phyloP scores from a whole-genome alignment of 30 jellyfish, hydroid and myxozoan species.

The Cassiopea xamachana region DNA sequence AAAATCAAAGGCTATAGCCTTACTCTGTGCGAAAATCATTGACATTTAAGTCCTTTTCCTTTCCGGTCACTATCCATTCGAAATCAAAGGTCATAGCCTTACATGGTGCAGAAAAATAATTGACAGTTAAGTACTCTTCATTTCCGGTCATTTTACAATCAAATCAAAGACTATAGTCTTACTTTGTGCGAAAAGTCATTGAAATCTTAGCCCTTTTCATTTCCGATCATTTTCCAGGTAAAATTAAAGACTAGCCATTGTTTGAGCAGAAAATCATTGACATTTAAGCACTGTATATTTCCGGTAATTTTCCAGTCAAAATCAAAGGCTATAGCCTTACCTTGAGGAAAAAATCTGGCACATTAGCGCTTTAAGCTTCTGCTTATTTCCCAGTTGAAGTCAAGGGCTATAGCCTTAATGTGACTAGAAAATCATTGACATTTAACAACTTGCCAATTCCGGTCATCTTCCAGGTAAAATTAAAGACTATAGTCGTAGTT shows the following conservation, averaged over 20 bases:
- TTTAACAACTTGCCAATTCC: neutral
- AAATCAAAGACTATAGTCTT: neutral
- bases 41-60: neutral
- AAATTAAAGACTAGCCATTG: neutral
- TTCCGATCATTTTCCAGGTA: neutral
- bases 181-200: neutral
- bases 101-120: neutral
- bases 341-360: neutral
- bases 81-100: neutral
- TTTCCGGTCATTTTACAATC: too few species aligned
- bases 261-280: neutral
- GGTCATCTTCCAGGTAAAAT: neutral
- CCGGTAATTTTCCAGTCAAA: too few species aligned
- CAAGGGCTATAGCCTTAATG: neutral
- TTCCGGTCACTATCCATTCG: neutral
- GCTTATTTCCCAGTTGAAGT: neutral
- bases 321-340: too few species aligned
- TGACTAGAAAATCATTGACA: neutral
- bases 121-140: too few species aligned
- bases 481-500: neutral
- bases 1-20: too few species aligned
- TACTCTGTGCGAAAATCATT: too few species aligned
- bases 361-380: neutral
- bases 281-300: too few species aligned
- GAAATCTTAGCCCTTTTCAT: too few species aligned